These are phyloP conservation scores for Campoplex nolae DNA, from an alignment of 2,888 invertebrate species.

Conservation along the genomic window DNA sequence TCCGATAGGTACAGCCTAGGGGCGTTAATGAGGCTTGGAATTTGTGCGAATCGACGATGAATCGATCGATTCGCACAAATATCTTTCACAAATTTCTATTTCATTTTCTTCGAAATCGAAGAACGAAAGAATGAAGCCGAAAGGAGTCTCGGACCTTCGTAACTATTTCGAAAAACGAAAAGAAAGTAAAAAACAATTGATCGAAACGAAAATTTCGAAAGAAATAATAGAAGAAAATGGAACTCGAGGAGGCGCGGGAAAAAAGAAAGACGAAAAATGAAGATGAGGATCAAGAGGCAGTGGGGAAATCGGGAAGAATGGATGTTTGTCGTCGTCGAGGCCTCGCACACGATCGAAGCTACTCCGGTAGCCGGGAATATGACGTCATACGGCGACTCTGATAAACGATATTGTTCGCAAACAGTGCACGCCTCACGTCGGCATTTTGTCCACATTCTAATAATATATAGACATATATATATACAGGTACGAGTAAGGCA, in stretches of 20 bases:
- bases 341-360: conserved; percentile 38
- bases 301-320: conserved; percentile 38
- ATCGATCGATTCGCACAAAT: not conserved
- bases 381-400: conserved; percentile 61
- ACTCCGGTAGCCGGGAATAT: conserved; percentile 46
- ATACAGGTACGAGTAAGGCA: not conserved
- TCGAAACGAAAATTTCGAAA: not conserved
- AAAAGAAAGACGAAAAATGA: not conserved
- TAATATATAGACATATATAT: not conserved
- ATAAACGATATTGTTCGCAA: conserved; percentile 68
- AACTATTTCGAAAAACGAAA: not conserved
- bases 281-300: not conserved
- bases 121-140: too few species aligned
- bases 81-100: not conserved
- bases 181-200: too few species aligned
- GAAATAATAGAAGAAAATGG: not conserved
- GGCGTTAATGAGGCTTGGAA: not conserved
- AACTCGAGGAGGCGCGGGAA: not conserved
- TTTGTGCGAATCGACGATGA: not conserved
- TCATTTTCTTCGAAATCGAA: too few species aligned
- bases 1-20: not conserved
- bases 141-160: not conserved
- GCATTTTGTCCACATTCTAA: conserved; percentile 34
- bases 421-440: conserved; percentile 57
- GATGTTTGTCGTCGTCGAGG: conserved; percentile 50